These are phyloP conservation scores for Mactra quadrangularis DNA, from an alignment of 1,140 invertebrate species.

Conservation along the genomic window DNA sequence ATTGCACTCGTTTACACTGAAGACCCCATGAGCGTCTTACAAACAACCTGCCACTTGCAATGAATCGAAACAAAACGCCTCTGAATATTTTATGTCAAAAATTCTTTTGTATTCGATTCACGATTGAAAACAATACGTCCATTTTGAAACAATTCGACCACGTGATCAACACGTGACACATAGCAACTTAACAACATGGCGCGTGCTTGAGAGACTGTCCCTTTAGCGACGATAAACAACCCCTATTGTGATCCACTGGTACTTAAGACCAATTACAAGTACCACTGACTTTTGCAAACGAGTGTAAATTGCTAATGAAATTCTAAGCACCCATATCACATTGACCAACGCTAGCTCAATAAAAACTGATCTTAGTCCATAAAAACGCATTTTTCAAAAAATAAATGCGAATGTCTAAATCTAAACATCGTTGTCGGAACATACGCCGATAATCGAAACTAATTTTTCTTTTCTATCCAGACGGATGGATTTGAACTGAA, in stretches of 20 bases:
- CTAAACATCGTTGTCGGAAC: neutral
- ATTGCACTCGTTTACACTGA: too few species aligned
- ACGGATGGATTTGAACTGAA: constrained; percentile 17
- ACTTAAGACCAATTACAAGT: constrained; percentile 13
- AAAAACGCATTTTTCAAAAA: neutral
- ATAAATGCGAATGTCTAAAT: constrained; percentile 4
- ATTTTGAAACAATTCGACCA: neutral
- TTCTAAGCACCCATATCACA: constrained; percentile 51
- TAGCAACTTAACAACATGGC: constrained; percentile 29
- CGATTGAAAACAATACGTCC: neutral
- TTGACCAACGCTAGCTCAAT: neutral
- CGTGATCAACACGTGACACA: constrained; percentile 34
- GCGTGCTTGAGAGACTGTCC: constrained; percentile 8
- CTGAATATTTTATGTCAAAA: neutral
- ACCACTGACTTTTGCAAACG: constrained; percentile 13
- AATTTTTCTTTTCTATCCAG: constrained; percentile 29
- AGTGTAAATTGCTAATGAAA: constrained; percentile 32
- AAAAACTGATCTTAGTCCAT: neutral
- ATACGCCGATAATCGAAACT: neutral
- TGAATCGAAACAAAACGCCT: neutral
- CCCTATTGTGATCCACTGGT: constrained; percentile 6
- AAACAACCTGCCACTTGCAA: neutral
- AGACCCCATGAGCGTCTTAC: too few species aligned
- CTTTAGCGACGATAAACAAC: constrained; percentile 22
- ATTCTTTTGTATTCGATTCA: neutral